These are phyloP conservation scores for Drosophila affinis DNA, from an alignment of 2,888 invertebrate genomes.

Conservation along the genomic window DNA sequence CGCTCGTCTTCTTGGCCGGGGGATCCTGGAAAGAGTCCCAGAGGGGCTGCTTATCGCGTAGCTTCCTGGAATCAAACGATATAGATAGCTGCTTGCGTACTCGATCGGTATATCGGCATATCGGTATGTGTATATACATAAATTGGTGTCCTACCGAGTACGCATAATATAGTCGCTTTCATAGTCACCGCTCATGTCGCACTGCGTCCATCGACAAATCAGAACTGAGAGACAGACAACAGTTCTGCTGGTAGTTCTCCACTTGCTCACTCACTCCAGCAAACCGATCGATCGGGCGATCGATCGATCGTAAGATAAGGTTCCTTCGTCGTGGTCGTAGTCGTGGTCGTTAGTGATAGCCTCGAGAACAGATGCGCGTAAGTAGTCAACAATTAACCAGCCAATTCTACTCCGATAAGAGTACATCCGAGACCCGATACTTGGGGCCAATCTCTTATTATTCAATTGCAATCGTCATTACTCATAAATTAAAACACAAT, in stretches of 20 bases:
- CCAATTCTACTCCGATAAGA: constrained; percentile 4
- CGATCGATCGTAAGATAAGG: constrained; percentile 42
- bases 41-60: constrained; percentile 84
- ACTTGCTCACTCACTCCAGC: background rate
- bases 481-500: constrained; percentile 16
- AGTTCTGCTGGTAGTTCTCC: constrained; percentile 4
- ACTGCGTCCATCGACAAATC: constrained; percentile 21
- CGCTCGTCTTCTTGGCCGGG: constrained; percentile 87
- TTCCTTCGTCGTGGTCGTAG: constrained; percentile 12
- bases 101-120: background rate
- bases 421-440: background rate
- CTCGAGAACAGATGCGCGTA: constrained; percentile 13
- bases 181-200: constrained; percentile 72
- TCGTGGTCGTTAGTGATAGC: constrained; percentile 19
- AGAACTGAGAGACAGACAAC: constrained; percentile 54
- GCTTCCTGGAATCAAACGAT: constrained; percentile 46
- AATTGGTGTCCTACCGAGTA: constrained; percentile 48
- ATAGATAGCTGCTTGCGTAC: constrained; percentile 3
- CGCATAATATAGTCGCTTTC: constrained; percentile 62
- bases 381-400: background rate
- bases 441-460: background rate
- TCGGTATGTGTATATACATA: background rate
- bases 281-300: constrained; percentile 29
- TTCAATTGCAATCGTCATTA: constrained; percentile 19
- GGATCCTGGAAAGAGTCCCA: constrained; percentile 93